These are phyloP conservation scores for Lichenostomus cassidix DNA, from an alignment of 2,113 vertebrate genomes.

Conservation along the genomic window DNA sequence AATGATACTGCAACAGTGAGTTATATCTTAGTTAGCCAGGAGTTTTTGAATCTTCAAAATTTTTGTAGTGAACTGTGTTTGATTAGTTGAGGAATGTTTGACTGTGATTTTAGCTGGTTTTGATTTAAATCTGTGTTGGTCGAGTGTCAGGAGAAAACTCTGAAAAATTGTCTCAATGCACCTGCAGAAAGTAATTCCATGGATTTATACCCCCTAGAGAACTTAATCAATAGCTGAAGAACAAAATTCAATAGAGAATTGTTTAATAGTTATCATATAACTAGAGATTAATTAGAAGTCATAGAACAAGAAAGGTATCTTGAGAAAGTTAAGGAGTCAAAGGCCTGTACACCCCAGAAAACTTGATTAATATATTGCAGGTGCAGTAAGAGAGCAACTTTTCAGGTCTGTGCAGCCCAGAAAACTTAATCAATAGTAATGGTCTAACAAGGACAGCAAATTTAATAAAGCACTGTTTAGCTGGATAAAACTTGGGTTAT, in stretches of 20 bases:
- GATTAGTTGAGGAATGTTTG: not conserved
- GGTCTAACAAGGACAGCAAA: not conserved
- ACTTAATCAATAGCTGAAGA: not conserved
- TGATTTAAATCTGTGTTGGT: not conserved
- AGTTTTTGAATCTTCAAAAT: not conserved
- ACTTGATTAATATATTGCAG: not conserved
- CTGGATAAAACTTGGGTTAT: not conserved
- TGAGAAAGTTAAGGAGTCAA: not conserved
- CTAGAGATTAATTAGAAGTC: not conserved
- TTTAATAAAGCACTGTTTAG: not conserved
- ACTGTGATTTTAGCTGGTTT: not conserved
- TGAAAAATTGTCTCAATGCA: not conserved
- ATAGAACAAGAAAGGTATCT: not conserved
- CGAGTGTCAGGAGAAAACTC: not conserved
- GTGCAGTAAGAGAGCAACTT: not conserved
- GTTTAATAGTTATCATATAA: not conserved
- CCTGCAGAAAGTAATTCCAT: not conserved
- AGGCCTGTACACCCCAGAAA: not conserved
- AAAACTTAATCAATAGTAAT: not conserved
- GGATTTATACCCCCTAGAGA: not conserved
- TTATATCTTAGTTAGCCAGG: not conserved
- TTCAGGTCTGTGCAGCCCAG: not conserved
- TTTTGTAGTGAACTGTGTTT: not conserved
- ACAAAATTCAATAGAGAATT: not conserved
- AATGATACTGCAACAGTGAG: not conserved